Evolutionary conservation across 1,140 invertebrate genomes (phyloP), one percentile per base, ranked within the genome.

Genomic region (Euwallacea fornicatus): DNA sequence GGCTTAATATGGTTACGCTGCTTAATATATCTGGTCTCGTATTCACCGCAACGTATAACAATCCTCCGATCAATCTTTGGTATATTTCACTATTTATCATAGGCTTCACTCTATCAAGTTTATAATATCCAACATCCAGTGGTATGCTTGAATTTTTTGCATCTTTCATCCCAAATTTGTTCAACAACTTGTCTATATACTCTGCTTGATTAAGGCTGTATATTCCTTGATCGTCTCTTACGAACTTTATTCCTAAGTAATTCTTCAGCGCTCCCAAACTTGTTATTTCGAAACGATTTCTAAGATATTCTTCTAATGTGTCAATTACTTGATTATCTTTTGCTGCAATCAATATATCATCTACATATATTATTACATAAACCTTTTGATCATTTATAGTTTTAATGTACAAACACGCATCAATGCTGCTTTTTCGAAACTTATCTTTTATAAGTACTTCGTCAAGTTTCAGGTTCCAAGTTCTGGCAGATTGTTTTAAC

Each of bases 21-120:
- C 11, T 7, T 46, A 11, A 46, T 33, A 84, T 81, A 73, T 84
- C 83, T 47, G 83, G 83, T 61, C 84, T 70, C 7, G 82, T 83
- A 0, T 76, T 64, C 2, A 81, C 77, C n/a, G 82, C 71, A 7
- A 84, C 65, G 74, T 84, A 84, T 74, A 84, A 9, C 7, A 55
- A 15, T 7, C 53, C 15, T 9, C 53, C 53, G 7, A 11, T 55
- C 7, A 55, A 15, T 55, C 15, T 7, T 15, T 55, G 53, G 15
- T 78, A 11, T n/a, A n/a, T n/a, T n/a, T n/a, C n/a, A n/a, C n/a
- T n/a, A n/a, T n/a, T n/a, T n/a, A n/a, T n/a, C n/a, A n/a, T n/a
- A 85, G 73, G 54, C 73, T 72, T 9, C 81, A 81, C 7, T 84
- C 76, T n/a, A 78, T 62, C 54, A 83, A 50, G 63, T 42, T 66